Base-by-base conservation (phyloP, 1,140 invertebrate genomes). In the Schlechtendalia chinensis region DNA sequence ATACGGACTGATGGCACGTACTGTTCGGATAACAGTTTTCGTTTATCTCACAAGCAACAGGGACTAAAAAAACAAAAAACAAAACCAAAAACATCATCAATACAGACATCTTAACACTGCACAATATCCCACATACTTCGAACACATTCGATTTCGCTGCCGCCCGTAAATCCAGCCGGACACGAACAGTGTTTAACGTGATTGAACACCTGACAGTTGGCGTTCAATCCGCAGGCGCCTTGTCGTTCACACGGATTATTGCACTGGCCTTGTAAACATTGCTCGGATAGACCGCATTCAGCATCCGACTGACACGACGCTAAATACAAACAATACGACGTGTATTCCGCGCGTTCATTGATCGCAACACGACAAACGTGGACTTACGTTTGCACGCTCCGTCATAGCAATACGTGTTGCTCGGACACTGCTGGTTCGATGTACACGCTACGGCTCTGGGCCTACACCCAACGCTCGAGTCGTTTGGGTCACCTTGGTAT, bases 211-310 rank as follows among this genome's bases (percentile, higher is more conserved):
- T 88, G 87, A 84, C 95, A 96, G 72, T 92, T 85, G n/a, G 94
- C 92, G 86, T 96, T 96, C 81, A 95, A 88, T n/a, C 95, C 95
- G 87, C 95, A 97, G 1, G 93, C 88, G 81, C 89, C 89, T 82
- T 89, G 88, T 83, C 91, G 85, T 80, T 90, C 88, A 85, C 95
- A 97, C n/a, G 93, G 92, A 88, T 96, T 91, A 54, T 91, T 86
- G 84, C 95, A 97, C 86, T 95, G 92, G 0, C 93, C 93, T 83
- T 91, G 90, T 22, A 92, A 86, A 84, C 95, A 97, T 82, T 93
- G 88, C 85, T 96, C 93, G 5, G 88, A 88, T 12, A 90, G 85
- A 72, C 88, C 89, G 85, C 95, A 97, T 86, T 96, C 94, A 81
- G 90, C 89, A 83, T 95, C 90, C 45, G 90, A 89, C 83, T 92